Base-by-base conservation (phyloP, 2,113 vertebrate genomes). In the Xiphophorus hellerii region DNA sequence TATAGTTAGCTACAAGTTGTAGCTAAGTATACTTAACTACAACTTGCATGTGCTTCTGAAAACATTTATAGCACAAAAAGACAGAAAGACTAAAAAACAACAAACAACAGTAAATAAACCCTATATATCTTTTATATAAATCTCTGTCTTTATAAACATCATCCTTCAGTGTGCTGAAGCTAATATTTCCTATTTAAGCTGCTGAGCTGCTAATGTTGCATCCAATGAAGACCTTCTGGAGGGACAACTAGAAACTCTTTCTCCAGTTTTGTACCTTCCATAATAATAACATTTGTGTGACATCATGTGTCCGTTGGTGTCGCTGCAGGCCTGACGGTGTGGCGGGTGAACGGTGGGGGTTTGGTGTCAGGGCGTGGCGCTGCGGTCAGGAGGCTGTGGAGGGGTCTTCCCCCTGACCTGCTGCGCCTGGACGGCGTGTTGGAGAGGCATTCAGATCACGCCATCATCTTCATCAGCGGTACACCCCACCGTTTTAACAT, bases 391-490 rank as follows among this genome's bases (percentile, higher is more conserved):
- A 88, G 88, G 37, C 78, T 94, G 72, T 93, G 94, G 94, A 84
- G 82, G 29, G 89, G 82, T 51, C 82, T 94, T 0, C 93, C 94
- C 7, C 4, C 89, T 17, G 86, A 92, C 39, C 81, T 94, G 17
- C 73, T 83, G 60, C 77, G 25, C 0, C 66, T 93, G 29, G 74
- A 81, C 2, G 92, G 93, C 0, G 92, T 93, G 75, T 51, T 94
- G 77, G 92, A 94, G 81, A 93, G 94, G 67, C 73, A 76, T 20
- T 88, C 87, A 0, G 92, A 94, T 76, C 91, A 94, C 10, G 91
- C 84, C 6, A 94, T 94, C 80, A 85, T 94, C 84, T 94, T 94
- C 22, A 90, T 94, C 75, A 91, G 84, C 29, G 91, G 92, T 94
- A 70, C 13, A 2, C 37, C 62, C 5, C 10, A 30, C 9, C 66